Base-by-base conservation (phyloP, 2,797 vertebrate genomes). In the Trematomus bernacchii region DNA sequence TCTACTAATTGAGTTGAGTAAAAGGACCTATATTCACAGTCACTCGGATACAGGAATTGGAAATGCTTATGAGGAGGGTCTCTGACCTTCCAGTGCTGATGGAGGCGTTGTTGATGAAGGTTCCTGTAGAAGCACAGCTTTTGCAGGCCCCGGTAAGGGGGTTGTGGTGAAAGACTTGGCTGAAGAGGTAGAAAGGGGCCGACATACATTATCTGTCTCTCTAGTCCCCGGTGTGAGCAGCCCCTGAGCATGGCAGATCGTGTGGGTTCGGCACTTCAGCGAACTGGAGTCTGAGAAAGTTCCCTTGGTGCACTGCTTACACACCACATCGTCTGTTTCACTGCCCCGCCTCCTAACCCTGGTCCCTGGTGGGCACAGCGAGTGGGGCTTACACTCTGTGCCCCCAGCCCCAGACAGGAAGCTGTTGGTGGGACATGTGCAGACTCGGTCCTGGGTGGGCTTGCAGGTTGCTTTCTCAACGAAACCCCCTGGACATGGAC, bases 261-360 rank as follows among this genome's bases (percentile, higher is more conserved):
- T 97, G 93, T 97, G 95, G 1, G 91, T 78, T 92, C 83, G 95
- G 91, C 98, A 99, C 94, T 85, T 96, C 87, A 91, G 81, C 44
- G 92, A 87, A 44, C 93, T 96, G 42, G 98, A 98, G 54, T 95
- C 90, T 63, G 98, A 99, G 93, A 97, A 99, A 72, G 96, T 97
- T 76, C 97, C 97, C 68, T 88, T 95, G 73, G 91, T 90, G 86
- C 98, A 99, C 1, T 84, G 93, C 91, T 95, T 97, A 80, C 98
- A 99, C 89, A 94, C 88, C 66, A 97, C 96, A 0, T 99, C 96
- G 91, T 97, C 96, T 0, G 91, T 95, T 80, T 96, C 95, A 0
- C 94, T 96, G 78, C 97, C 98, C 71, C 94, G 94, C 89, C 95
- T 97, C 84, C 96, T 96, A 71, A 98, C 94, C 6, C 97, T 96